Evolutionary conservation across 2,113 vertebrate genomes (phyloP), one percentile per base, ranked within the genome.

Genomic region (Peromyscus leucopus): DNA sequence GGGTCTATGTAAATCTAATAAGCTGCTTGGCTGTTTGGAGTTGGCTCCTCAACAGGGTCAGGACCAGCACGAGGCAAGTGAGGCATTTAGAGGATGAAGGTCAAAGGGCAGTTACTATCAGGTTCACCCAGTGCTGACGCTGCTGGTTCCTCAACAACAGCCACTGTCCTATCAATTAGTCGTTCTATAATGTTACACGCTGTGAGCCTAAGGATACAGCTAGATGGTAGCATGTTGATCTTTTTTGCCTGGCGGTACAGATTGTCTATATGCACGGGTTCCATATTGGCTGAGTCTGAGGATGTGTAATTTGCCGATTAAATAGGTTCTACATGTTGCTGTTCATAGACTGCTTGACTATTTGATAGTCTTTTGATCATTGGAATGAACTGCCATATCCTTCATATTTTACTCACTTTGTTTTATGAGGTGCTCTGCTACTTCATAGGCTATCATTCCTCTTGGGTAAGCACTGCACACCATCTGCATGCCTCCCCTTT

Each of bases 341-440:
- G 28, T 39, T 61, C 39, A 26, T 10, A 85, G 39, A 83, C 51
- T 2, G 1, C 75, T 71, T 91, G 65, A 90, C 51, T 22, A 10
- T n/a, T 91, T 74, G 63, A 74, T 26, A 67, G 61, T 84, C 46
- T 78, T 75, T 65, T 93, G 71, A 89, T 75, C 10, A 39, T 7
- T 79, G 90, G 26, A 11, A 59, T 80, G 57, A 75, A 31, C 57
- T 84, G 5, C 51, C 42, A 75, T 39, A 39, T 75, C 72, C 75
- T 95, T 36, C 89, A 55, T 94, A 42, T 78, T 55, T 96, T 84
- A 36, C 46, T 28, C 89, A 9, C 74, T 61, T 95, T 88, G 17
- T 93, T 55, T 84, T 76, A 74, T 1, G 39, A 93, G 46, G 24
- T 79, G 46, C n/a, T 72, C n/a, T 19, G 71, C 69, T 78, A 69